These are phyloP conservation scores for Autographa gamma DNA, from an alignment of 2,888 invertebrate species.

Conservation along the genomic window DNA sequence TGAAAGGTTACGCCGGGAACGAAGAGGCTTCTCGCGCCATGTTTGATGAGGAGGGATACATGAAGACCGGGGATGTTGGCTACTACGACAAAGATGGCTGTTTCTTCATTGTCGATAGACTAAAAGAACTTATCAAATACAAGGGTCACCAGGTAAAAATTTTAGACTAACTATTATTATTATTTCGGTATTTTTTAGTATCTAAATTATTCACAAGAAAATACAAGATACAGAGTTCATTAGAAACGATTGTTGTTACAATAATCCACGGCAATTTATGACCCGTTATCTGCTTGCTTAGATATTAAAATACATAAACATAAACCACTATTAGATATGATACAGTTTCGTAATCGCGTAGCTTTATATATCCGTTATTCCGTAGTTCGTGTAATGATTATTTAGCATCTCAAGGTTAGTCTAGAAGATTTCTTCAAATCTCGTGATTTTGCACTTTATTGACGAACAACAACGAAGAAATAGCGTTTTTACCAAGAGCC, in stretches of 20 bases:
- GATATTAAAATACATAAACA: constrained; percentile 3
- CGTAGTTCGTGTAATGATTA: constrained; percentile 1
- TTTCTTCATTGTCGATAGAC: constrained; percentile 77
- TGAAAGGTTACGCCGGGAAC: constrained; percentile 75
- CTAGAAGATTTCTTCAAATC: not conserved
- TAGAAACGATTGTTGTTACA: not conserved
- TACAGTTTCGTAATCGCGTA: not conserved
- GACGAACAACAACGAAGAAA: not conserved
- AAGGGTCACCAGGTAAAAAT: constrained; percentile 86
- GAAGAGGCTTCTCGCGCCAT: constrained; percentile 67
- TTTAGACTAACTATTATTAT: no score
- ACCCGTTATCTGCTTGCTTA: constrained; percentile 5
- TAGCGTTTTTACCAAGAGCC: no score
- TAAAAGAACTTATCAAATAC: constrained; percentile 81
- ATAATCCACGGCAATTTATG: constrained; percentile 10
- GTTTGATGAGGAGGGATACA: constrained; percentile 74
- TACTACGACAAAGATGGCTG: constrained; percentile 78
- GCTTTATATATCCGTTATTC: not conserved
- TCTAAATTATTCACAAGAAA: not conserved
- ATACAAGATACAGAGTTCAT: not conserved
- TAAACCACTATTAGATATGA: constrained; percentile 1
- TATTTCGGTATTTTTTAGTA: not conserved
- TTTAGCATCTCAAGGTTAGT: not conserved
- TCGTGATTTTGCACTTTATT: not conserved
- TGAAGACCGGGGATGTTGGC: constrained; percentile 80